Evolutionary conservation across 2,113 vertebrate species (phyloP).

Genomic region (Rhinolophus ferrumequinum): DNA sequence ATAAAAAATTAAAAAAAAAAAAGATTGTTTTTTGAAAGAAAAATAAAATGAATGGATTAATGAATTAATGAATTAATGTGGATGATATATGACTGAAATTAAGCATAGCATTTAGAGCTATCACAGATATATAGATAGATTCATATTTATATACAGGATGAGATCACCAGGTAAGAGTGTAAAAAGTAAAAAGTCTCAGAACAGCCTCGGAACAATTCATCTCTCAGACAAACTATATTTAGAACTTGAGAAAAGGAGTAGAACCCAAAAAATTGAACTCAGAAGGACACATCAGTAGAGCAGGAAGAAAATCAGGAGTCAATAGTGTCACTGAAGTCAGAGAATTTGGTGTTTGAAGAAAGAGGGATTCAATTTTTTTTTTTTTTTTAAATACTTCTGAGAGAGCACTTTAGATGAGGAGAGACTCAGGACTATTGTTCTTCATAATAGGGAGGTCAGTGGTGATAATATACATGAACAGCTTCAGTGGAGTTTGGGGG

Average conservation of each 20-base stretch:
- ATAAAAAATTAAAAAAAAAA: not conserved
- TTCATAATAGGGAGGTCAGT: constrained; percentile 30
- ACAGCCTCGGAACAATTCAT: not conserved
- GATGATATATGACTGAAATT: not conserved
- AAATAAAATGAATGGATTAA: not conserved
- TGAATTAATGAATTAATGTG: not conserved
- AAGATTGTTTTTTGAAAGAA: not conserved
- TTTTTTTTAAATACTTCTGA: not conserved
- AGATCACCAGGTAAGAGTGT: not conserved
- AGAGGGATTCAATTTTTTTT: not conserved
- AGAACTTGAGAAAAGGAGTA: not conserved
- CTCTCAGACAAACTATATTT: not conserved
- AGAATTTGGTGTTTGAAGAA: not conserved
- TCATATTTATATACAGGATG: not conserved
- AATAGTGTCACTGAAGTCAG: not conserved
- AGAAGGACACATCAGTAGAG: not conserved
- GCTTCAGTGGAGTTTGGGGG: not conserved
- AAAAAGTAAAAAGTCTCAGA: not conserved
- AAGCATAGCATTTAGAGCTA: not conserved
- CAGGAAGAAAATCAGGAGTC: not conserved
- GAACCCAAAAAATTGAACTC: not conserved
- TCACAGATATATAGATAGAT: not conserved
- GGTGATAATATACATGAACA: not conserved
- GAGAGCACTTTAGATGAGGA: not conserved
- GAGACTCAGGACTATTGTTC: constrained; percentile 7